phyloP scores from a whole-genome alignment of 2,888 invertebrate genomes.

The Trypoxylon attenuatum region DNA sequence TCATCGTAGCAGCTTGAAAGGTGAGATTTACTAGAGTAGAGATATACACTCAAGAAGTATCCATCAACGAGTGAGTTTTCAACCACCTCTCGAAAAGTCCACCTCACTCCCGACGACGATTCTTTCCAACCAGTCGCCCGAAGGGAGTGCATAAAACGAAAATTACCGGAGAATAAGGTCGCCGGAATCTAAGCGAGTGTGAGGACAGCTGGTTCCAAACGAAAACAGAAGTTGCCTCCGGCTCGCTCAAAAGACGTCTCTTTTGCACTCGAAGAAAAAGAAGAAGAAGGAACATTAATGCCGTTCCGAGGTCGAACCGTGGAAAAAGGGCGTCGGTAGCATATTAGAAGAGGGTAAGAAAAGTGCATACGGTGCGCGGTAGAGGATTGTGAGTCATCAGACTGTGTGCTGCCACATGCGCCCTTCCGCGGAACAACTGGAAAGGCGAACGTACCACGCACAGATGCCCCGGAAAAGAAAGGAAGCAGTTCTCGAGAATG shows the following conservation, averaged over 20 bases:
- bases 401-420: not conserved
- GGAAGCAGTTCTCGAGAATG: no score
- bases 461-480: conserved; percentile 24
- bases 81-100: no score
- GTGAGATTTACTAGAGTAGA: no score
- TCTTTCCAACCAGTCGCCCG: no score
- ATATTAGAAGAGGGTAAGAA: conserved; percentile 42
- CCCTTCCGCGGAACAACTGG: conserved; percentile 28
- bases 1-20: no score
- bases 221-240: conserved; percentile 31
- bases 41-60: no score
- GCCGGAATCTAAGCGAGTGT: not conserved
- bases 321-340: conserved; percentile 41
- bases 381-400: conserved; percentile 42
- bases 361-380: conserved; percentile 39
- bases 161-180: no score
- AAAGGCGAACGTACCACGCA: conserved; percentile 2
- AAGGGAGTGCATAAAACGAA: no score
- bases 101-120: no score
- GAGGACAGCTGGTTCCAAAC: conserved; percentile 26
- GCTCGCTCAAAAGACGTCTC: conserved; percentile 18
- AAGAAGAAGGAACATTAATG: conserved; percentile 28
- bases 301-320: conserved; percentile 28
- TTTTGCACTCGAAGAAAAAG: not conserved
- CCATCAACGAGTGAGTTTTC: no score